These are phyloP conservation scores for Vanessa cardui DNA, from an alignment of 2,888 invertebrate species.

Conservation along the genomic window DNA sequence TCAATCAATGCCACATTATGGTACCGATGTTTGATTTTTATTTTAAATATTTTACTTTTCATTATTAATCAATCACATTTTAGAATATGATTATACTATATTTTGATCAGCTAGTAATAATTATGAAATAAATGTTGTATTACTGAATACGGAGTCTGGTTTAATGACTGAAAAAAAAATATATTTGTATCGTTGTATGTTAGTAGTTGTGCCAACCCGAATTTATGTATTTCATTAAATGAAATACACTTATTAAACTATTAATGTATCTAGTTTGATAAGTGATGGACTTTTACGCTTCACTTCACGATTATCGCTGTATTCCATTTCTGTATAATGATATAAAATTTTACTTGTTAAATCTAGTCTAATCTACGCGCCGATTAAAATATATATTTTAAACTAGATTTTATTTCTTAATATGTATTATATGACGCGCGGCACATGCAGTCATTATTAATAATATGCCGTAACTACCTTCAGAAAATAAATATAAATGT, in stretches of 20 bases:
- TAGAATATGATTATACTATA: conserved; percentile 1
- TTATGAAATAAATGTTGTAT: conserved; percentile 36
- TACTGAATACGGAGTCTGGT: conserved; percentile 42
- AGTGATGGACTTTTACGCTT: background rate
- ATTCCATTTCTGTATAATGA: background rate
- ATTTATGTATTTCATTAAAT: conserved; percentile 80
- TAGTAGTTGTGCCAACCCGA: conserved; percentile 81
- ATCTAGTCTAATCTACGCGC: too few species aligned
- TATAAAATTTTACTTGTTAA: background rate
- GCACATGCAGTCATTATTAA: too few species aligned
- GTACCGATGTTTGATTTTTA: too few species aligned
- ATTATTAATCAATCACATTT: too few species aligned
- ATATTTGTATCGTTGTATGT: conserved; percentile 71
- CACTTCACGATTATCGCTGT: too few species aligned
- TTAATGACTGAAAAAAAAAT: conserved; percentile 66
- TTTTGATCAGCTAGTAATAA: conserved; percentile 39
- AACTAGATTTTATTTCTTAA: too few species aligned
- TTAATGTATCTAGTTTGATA: background rate
- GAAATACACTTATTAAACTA: conserved; percentile 53
- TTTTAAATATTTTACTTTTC: too few species aligned
- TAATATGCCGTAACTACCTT: too few species aligned
- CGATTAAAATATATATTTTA: too few species aligned
- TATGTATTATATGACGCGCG: too few species aligned
- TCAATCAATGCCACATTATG: too few species aligned
- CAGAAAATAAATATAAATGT: too few species aligned